These are phyloP conservation scores for Anastatus disparis DNA, from an alignment of 1,140 invertebrate genomes.

Conservation along the genomic window DNA sequence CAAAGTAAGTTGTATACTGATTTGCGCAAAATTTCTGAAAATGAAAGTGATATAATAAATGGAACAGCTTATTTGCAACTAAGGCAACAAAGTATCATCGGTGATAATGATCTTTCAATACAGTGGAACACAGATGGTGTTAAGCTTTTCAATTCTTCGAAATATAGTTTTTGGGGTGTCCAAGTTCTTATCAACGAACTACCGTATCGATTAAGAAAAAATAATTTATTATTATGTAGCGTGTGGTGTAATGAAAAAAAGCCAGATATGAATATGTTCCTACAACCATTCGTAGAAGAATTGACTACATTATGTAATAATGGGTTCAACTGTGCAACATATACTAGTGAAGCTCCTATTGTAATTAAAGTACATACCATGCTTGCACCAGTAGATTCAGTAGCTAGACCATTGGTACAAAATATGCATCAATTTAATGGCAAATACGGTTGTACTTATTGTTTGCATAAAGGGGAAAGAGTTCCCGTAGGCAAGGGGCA, in stretches of 20 bases:
- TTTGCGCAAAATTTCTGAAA: neutral
- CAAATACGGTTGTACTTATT: slow-evolving; percentile 17
- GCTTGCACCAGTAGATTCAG: slow-evolving; percentile 26
- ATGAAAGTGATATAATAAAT: neutral
- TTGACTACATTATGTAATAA: slow-evolving; percentile 35
- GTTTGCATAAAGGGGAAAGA: too few species aligned
- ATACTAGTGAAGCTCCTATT: neutral
- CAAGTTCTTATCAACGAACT: slow-evolving; percentile 41
- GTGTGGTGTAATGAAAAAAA: slow-evolving; percentile 32
- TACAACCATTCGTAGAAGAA: slow-evolving; percentile 44
- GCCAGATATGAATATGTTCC: slow-evolving; percentile 36
- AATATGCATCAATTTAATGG: too few species aligned
- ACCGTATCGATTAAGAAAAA: slow-evolving; percentile 35
- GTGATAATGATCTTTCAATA: neutral
- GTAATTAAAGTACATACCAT: slow-evolving; percentile 32
- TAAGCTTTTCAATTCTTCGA: neutral
- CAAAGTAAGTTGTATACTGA: neutral
- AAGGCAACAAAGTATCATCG: neutral
- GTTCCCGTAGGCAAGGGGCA: neutral
- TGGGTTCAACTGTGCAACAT: slow-evolving; percentile 27
- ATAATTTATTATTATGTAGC: slow-evolving; percentile 39
- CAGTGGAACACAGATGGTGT: slow-evolving; percentile 15
- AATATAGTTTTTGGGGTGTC: slow-evolving; percentile 29
- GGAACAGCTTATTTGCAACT: neutral
- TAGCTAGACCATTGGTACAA: too few species aligned